A percentile compares a stretch with the other conserved stretches of the same genome.
phyloP scores from a whole-genome alignment of 2,888 invertebrate species.

The Diarsia mendica region DNA sequence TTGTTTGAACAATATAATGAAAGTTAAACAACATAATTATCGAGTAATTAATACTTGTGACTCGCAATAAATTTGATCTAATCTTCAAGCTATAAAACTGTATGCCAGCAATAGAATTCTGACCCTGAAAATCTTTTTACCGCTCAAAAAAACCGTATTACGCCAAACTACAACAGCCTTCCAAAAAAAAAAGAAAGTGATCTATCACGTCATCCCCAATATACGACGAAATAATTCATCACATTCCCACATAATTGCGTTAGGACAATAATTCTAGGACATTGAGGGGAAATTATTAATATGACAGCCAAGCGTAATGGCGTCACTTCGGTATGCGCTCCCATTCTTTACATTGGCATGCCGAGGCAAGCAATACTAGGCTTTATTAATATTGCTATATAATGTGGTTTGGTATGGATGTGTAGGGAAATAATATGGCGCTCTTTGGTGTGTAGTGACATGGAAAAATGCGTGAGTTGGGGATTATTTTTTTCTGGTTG shows the following conservation, averaged over 20 bases:
- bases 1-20: no score
- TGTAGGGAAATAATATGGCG: slow-evolving; percentile 10
- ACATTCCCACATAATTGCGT: slow-evolving; percentile 53
- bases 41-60: no score
- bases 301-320: slow-evolving; percentile 67
- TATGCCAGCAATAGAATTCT: no score
- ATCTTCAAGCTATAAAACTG: no score
- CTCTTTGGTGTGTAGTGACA: slow-evolving; percentile 2
- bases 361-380: slow-evolving; percentile 58
- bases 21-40: no score
- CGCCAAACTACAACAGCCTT: neutral
- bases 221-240: slow-evolving; percentile 30
- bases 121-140: no score
- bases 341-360: slow-evolving; percentile 79
- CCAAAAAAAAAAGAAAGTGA: slow-evolving; percentile 2
- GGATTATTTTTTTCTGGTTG: neutral
- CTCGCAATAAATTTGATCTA: no score
- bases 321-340: slow-evolving; percentile 78
- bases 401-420: slow-evolving; percentile 23
- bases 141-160: neutral
- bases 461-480: neutral
- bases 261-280: slow-evolving; percentile 61
- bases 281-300: slow-evolving; percentile 76
- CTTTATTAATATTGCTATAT: slow-evolving; percentile 68
- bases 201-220: slow-evolving; percentile 9